A percentile compares a stretch with the other conserved stretches of the same genome.
Evolutionary conservation across 2,888 invertebrate species (phyloP).

Genomic region (Acanthosepion lycidas): DNA sequence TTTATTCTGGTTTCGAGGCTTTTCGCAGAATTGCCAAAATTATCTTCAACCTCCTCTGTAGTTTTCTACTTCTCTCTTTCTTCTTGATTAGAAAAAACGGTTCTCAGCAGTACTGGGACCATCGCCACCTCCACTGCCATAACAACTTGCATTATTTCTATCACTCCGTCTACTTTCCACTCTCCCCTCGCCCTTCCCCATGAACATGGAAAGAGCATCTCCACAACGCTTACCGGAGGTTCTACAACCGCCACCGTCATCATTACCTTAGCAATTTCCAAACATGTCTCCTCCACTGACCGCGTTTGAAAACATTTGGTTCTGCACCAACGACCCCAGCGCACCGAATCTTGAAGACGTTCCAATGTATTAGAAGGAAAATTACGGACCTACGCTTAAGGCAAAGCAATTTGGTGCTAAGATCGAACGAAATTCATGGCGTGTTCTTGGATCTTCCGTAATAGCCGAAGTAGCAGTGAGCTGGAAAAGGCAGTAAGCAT

Average conservation of each 20-base stretch:
- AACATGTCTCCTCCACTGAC: background rate
- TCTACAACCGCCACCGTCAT: background rate
- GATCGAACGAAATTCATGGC: background rate
- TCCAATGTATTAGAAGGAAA: slow-evolving; percentile 21
- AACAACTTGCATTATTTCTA: background rate
- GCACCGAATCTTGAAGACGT: background rate
- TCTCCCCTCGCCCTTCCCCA: background rate
- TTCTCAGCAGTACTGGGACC: background rate
- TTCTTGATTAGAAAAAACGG: background rate
- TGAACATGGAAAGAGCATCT: background rate
- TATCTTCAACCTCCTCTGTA: background rate
- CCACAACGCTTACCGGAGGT: background rate
- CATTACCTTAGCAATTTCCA: background rate
- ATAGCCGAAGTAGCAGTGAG: background rate
- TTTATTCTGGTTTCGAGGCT: background rate
- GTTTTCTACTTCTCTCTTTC: no score
- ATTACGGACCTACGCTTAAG: background rate
- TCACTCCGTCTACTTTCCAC: background rate
- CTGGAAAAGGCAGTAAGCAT: background rate
- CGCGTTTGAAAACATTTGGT: slow-evolving; percentile 13
- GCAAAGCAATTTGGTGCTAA: background rate
- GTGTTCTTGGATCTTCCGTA: background rate
- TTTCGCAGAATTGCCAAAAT: background rate
- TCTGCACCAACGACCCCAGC: background rate
- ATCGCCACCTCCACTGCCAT: no score